Evolutionary conservation across 1,140 invertebrate genomes (phyloP), one percentile per base, ranked within the genome.

Genomic region (Temnothorax nylanderi): DNA sequence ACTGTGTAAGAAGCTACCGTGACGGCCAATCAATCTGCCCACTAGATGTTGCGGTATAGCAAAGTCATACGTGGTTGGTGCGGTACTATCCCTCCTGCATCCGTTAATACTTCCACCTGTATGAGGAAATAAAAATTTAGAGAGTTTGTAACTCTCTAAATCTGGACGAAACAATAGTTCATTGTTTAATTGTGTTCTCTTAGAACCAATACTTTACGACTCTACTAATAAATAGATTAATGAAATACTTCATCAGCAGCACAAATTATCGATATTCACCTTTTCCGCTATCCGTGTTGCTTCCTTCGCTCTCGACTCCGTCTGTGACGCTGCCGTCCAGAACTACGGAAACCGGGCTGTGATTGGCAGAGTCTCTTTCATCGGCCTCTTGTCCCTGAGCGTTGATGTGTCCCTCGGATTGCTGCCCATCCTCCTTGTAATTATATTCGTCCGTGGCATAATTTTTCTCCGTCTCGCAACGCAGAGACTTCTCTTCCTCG

Each of bases 11-110:
- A 97, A 97, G n/a, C 96, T 95, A 32, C 98, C 98, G 89, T 97
- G 96, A 90, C 96, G 97, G 44, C 99, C 99, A 93, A 99, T 99
- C 77, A 99, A 95, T 51, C 97, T 96, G 18, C 99, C 99, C 86
- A 99, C 98, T 64, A 98, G 93, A 60, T 96, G 94, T 90, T 97
- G 96, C 11, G 98, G 97, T 90, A 99, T 97, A 88, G 97, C 96
- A 95, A 99, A 99, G 92, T 99, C 97, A 90, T 97, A 98, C 44
- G 95, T 92, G 11, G 88, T 94, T 87, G 89, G 88, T 77, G 64
- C 82, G 44, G 74, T 85, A 21, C 80, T 92, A 6, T 91, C 92
- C 11, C 96, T 95, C 47, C 93, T 93, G 34, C 95, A 94, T 10
- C 96, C 96, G 78, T 96, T 96, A n/a, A 96, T 96, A 92, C 96